Base-by-base conservation (phyloP, 2,888 invertebrate genomes). In the Abrostola tripartita region DNA sequence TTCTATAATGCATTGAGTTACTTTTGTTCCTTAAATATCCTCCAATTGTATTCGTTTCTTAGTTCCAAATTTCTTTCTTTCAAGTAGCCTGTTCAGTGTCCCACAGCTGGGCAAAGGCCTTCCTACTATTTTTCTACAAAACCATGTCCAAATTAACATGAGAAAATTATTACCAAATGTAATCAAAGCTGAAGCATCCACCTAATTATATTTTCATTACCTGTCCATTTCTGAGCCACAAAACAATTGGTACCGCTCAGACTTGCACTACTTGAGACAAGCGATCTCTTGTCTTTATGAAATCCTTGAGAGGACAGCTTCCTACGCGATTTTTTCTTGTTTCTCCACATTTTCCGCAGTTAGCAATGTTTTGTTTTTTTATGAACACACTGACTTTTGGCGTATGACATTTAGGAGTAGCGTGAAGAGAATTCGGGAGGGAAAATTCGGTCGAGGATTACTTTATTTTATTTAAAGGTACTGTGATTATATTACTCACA, bases 241-340 rank as follows among this genome's bases (percentile, higher is more conserved):
- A 61, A 74, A 74, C 69, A 74, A 65, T 70, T 55, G 40, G 36
- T 14, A 24, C 11, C 37, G 11, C 11, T 10, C 65, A 76, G 70
- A 68, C 74, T 69, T 57, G 67, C 49, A 69, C 78, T 80, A 74
- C 89, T 90, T 78, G 88, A 90, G 89, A 89, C 89, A 73, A 77
- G 78, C 77, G 49, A 69, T 82, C 84, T 79, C 86, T 85, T 86
- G 85, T 87, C 84, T 87, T 88, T 85, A 88, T 86, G 85, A 88
- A 79, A 81, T 70, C 70, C 82, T 81, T 76, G 65, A 86, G 85
- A 79, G 77, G 80, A 67, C 84, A 75, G 81, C 68, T 78, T 81
- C 71, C 75, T 82, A 76, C 58, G 61, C 57, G 38, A 64, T 44
- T 63, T 76, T 74, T 69, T 64, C n/a, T 10, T 65, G 58, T 65